Conservation (phyloP, 2,888 invertebrate genomes). For the Cetonia aurata region DNA sequence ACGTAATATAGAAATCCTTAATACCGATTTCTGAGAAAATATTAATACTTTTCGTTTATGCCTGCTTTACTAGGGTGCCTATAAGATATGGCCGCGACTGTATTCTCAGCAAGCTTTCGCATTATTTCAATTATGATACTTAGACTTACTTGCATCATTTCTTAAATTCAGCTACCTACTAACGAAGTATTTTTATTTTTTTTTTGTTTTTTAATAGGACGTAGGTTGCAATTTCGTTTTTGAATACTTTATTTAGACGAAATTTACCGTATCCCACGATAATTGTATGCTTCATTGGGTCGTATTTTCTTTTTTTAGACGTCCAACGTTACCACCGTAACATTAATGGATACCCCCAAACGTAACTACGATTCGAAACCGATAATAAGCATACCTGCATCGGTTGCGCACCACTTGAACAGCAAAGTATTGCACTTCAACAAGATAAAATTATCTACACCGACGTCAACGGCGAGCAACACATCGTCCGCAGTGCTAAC, state of each 20-base stretch:
- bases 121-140: too few relatives aligned
- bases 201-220: too few relatives aligned
- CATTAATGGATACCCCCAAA: not conserved
- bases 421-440: constrained; percentile 23
- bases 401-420: not conserved
- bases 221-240: not conserved
- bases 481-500: constrained; percentile 7
- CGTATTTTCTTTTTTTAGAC: constrained; percentile 9
- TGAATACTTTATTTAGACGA: not conserved
- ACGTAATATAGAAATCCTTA: too few relatives aligned
- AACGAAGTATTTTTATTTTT: too few relatives aligned
- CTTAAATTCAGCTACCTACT: not conserved
- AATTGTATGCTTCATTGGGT: too few relatives aligned
- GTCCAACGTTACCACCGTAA: constrained; percentile 17
- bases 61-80: too few relatives aligned
- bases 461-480: not conserved
- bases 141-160: too few relatives aligned
- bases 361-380: not conserved
- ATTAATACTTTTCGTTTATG: too few relatives aligned
- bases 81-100: too few relatives aligned
- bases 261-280: too few relatives aligned
- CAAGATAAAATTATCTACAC: constrained; percentile 14
- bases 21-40: too few relatives aligned
- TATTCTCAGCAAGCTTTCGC: too few relatives aligned
- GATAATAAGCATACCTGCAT: constrained; percentile 3